Conservation (phyloP, 2,888 invertebrate genomes). For the Empis livida region DNA sequence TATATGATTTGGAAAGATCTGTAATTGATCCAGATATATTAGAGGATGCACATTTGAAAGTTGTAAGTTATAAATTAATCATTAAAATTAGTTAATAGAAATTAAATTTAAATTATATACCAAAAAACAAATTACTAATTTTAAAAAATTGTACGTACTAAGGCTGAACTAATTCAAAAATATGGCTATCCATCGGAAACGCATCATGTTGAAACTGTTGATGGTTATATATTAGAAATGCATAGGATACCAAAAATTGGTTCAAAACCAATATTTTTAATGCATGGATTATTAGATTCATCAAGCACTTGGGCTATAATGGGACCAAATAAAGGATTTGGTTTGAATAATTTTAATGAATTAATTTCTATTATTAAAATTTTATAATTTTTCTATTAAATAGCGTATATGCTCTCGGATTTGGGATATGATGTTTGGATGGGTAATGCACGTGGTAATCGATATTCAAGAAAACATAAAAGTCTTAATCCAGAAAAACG, state of each 20-base stretch:
- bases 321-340: conserved; percentile 52
- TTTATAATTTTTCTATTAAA: background rate
- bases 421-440: conserved; percentile 68
- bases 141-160: too few relatives aligned
- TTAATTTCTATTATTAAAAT: background rate
- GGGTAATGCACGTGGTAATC: conserved; percentile 66
- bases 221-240: conserved; percentile 65
- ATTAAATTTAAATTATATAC: too few relatives aligned
- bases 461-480: conserved; percentile 42
- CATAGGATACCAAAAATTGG: conserved; percentile 54
- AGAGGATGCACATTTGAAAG: background rate
- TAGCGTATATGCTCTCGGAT: conserved; percentile 42
- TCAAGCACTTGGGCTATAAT: conserved; percentile 63
- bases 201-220: conserved; percentile 51
- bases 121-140: too few relatives aligned
- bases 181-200: conserved; percentile 52
- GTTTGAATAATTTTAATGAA: conserved; percentile 36
- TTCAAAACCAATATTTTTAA: conserved; percentile 41
- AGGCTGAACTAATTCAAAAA: conserved; percentile 44
- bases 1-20: too few relatives aligned
- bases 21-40: background rate
- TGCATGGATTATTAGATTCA: conserved; percentile 60
- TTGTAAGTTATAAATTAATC: background rate
- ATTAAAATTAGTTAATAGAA: too few relatives aligned
- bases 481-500: conserved; percentile 33